Evolutionary conservation across 2,113 vertebrate genomes (phyloP), one percentile per base, ranked within the genome.

Genomic region (Casuarius casuarius): DNA sequence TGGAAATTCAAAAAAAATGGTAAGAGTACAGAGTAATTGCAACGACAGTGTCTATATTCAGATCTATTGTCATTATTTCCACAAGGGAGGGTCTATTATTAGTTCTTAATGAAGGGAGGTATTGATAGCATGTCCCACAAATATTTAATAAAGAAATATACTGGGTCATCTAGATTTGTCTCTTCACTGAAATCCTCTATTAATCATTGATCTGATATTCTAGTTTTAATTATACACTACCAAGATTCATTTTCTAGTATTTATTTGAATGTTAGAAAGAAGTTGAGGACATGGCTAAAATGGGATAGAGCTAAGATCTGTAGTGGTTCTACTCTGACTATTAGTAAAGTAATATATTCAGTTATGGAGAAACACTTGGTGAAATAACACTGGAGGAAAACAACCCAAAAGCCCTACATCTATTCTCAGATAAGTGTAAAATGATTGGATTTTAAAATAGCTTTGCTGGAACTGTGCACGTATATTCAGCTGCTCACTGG

Each of bases 41-140:
- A 90, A 44, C 1, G 1, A 58, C 33, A 82, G 48, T 2, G 11
- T 16, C 33, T 71, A 38, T 4, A 17, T 0, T 0, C n/a, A 79
- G 22, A 67, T 83, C 44, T 84, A 44, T 4, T 80, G 40, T 46
- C 40, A 71, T 44, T 77, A 42, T 66, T 56, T 13, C 63, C 79
- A 75, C 38, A 87, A 35, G 26, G 29, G 23, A 84, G 59, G 29
- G 33, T 18, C 4, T 35, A 21, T 23, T 1, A 0, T 14, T 70
- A 33, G 25, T 9, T 54, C 33, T 59, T 70, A 77, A 38, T 35
- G 77, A 49, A 63, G 44, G 19, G 40, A 76, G 58, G 40, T 42
- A 61, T 2, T 67, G 46, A 31, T 49, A 73, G 42, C 14, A 23
- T 2, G 23, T 67, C 78, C 74, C 81, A 44, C 52, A 82, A 71